Evolutionary conservation across 1,140 invertebrate species (phyloP).

Genomic region (Anadara kagoshimensis): DNA sequence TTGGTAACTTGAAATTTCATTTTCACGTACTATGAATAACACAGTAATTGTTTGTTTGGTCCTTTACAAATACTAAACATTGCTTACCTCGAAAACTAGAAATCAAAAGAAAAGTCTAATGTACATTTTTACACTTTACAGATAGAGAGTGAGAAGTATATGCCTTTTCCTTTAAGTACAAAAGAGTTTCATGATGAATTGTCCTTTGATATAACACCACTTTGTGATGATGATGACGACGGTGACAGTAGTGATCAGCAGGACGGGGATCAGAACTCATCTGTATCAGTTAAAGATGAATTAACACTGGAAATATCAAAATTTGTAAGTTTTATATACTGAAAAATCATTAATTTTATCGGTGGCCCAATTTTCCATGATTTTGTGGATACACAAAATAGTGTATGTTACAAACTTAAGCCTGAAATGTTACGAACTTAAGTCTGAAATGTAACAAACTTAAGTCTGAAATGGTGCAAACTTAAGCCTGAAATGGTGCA

Average conservation of each 20-base stretch:
- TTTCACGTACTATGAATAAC: no score
- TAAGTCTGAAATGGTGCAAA: no score
- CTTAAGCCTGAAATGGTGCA: no score
- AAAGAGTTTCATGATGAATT: slow-evolving; percentile 18
- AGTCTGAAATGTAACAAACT: no score
- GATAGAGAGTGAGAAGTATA: slow-evolving; percentile 8
- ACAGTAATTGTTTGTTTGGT: no score
- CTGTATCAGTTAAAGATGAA: not conserved
- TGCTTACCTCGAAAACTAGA: not conserved
- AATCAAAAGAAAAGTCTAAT: not conserved
- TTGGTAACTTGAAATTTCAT: no score
- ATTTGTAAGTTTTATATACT: slow-evolving; percentile 5
- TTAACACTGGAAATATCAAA: not conserved
- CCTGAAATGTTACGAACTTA: no score
- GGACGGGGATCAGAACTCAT: no score
- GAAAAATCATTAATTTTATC: no score
- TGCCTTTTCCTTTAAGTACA: slow-evolving; percentile 7
- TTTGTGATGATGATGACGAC: slow-evolving; percentile 13
- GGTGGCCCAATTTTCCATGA: no score
- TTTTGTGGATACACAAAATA: no score
- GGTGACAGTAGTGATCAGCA: not conserved
- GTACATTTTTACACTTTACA: not conserved
- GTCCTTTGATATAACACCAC: not conserved
- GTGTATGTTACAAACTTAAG: no score
- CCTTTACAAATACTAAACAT: not conserved